A percentile compares a stretch with the other conserved stretches of the same genome.
Evolutionary conservation across 2,113 vertebrate genomes (phyloP).

Genomic region (Willisornis vidua): DNA sequence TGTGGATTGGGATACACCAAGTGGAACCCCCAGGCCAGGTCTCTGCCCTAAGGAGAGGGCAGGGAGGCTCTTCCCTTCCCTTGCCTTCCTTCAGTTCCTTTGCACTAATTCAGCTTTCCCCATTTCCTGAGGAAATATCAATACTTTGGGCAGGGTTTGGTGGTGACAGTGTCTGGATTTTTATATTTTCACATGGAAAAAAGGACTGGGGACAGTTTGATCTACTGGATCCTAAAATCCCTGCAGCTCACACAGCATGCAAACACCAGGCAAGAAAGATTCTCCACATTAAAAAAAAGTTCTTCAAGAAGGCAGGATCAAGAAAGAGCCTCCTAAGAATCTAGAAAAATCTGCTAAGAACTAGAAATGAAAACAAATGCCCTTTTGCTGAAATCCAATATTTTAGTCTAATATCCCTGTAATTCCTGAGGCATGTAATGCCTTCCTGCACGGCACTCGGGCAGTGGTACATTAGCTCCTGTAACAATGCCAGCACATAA

Average conservation of each 20-base stretch:
- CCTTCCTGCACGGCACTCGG: neutral
- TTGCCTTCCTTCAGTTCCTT: neutral
- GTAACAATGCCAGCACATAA: constrained; percentile 64
- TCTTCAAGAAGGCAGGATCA: neutral
- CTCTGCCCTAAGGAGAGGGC: neutral
- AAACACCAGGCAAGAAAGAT: neutral
- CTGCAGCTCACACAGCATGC: neutral
- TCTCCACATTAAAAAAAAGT: neutral
- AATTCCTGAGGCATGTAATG: neutral
- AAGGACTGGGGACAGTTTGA: neutral
- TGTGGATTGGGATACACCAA: rapidly evolving
- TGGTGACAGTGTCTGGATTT: rapidly evolving
- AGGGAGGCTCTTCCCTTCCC: neutral
- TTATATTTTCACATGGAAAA: neutral
- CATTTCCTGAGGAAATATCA: neutral
- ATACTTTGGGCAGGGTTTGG: neutral
- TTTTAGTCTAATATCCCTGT: neutral
- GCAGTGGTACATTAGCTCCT: constrained; percentile 46
- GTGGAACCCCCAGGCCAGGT: neutral
- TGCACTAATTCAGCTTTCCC: neutral
- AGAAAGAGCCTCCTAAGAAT: neutral
- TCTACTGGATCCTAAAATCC: neutral
- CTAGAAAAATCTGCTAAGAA: neutral
- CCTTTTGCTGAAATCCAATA: neutral
- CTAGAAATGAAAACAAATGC: neutral